Base-by-base conservation (phyloP, 2,888 invertebrate genomes). In the Dolomedes plantarius region DNA sequence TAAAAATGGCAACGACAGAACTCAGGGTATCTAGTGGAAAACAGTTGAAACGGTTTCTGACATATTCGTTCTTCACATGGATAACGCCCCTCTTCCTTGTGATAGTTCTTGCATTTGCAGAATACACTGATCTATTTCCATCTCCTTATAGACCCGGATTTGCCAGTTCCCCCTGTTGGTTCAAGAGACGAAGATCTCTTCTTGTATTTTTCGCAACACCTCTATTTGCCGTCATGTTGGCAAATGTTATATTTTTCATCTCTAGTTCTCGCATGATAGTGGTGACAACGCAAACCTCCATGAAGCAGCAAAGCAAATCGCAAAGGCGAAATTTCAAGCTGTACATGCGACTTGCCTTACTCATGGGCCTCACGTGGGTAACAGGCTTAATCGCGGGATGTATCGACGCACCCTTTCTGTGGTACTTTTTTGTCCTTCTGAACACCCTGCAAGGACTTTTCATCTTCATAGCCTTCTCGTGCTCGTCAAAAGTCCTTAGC, bases 151-250 rank as follows among this genome's bases (percentile, higher is more conserved):
- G 91, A 73, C 93, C 93, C 0, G 90, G 90, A 71, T 93, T 93
- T 89, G 93, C 92, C 1, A 88, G 88, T 16, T 89, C 91, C 28
- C 67, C 88, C 5, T 93, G 93, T 88, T 93, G 93, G 93, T 92
- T 93, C 89, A 91, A 92, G 9, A 91, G 91, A 50, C 90, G 92
- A 7, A 90, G 91, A 82, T 92, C 93, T 0, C 90, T 93, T n/a
- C 89, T 93, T 11, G 89, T 92, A 2, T 93, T 92, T 90, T 93
- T 93, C 88, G 93, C 92, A 1, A 90, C 91, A 1, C 93, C 93
- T 0, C 89, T 93, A 29, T 90, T 90, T n/a, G 88, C 91, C 65
- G 91, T 92, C 65, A 91, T 92, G 90, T 75, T 91, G 9, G 88
- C 91, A 64, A 93, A 93, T 87, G 88, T 92, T 7, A 86, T 91